A percentile compares a stretch with the other conserved stretches of the same genome.
Conservation (phyloP, 2,797 vertebrate species). For the Danio kyathit region DNA sequence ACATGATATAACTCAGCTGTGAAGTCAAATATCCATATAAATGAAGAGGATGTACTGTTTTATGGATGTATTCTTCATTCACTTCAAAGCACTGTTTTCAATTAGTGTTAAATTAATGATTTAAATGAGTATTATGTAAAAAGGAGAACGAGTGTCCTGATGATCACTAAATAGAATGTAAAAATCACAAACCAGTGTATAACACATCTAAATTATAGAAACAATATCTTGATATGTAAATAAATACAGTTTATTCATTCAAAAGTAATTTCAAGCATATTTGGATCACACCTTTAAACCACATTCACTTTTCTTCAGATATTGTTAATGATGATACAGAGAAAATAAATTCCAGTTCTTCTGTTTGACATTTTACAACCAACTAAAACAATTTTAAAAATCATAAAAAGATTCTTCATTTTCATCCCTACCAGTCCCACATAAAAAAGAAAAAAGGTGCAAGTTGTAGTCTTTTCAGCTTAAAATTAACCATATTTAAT, state of each 20-base stretch:
- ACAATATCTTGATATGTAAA: slow-evolving; percentile 3
- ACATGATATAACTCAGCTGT: not conserved
- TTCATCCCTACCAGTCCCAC: not conserved
- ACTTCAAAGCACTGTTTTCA: not conserved
- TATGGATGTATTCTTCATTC: not conserved
- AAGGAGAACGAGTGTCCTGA: not conserved
- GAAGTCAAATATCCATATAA: not conserved
- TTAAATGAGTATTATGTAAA: too few relatives aligned
- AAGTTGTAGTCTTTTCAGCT: too few relatives aligned
- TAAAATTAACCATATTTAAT: too few relatives aligned
- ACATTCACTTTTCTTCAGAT: not conserved
- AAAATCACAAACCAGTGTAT: not conserved
- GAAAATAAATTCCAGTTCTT: too few relatives aligned
- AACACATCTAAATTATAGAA: not conserved
- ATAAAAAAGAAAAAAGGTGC: not conserved
- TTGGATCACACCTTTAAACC: not conserved
- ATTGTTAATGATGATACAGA: not conserved
- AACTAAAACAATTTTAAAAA: not conserved
- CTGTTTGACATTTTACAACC: not conserved
- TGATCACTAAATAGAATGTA: not conserved
- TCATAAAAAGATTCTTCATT: not conserved
- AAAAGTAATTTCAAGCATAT: slow-evolving; percentile 7
- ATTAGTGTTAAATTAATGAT: too few relatives aligned
- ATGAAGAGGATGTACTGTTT: not conserved
- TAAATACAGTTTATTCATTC: not conserved